Percentiles rank a stretch among this genome's conserved stretches.
These are phyloP conservation scores for Huso huso DNA, from an alignment of 2,797 vertebrate species.

Conservation along the genomic window DNA sequence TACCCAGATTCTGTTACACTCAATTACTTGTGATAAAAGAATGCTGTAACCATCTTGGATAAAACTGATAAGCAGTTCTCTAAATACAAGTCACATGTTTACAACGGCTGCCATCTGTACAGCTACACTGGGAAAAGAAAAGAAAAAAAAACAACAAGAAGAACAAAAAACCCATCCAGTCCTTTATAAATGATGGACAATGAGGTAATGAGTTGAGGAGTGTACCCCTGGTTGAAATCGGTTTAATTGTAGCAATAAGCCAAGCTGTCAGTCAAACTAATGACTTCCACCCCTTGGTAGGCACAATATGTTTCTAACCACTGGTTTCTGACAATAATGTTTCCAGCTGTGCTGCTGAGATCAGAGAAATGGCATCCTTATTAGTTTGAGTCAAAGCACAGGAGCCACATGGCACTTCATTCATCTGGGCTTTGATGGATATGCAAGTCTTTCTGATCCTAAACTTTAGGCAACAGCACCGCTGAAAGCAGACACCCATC, in stretches of 20 bases:
- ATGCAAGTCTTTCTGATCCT: neutral
- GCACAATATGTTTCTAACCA: constrained; percentile 50
- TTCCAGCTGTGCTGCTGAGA: constrained; percentile 41
- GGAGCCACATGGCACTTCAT: constrained; percentile 20
- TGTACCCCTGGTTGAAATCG: neutral
- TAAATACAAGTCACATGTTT: too few relatives aligned
- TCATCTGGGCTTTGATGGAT: constrained; percentile 23
- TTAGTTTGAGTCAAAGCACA: constrained; percentile 27
- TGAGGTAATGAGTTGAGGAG: constrained; percentile 13
- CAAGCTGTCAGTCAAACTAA: constrained; percentile 50
- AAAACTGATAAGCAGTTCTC: too few relatives aligned
- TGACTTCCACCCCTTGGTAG: constrained; percentile 48
- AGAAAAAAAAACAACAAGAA: too few relatives aligned
- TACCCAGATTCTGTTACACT: too few relatives aligned
- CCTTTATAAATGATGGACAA: too few relatives aligned
- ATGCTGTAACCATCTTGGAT: too few relatives aligned
- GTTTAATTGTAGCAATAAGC: constrained; percentile 28
- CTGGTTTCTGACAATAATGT: constrained; percentile 20
- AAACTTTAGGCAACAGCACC: neutral
- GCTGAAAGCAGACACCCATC: constrained; percentile 5
- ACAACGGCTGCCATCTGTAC: too few relatives aligned
- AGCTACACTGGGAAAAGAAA: too few relatives aligned
- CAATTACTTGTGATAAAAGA: too few relatives aligned
- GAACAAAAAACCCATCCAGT: too few relatives aligned
- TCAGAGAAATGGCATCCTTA: constrained; percentile 37